Base-by-base conservation (phyloP, 2,888 invertebrate species). In the Monochamus alternatus region DNA sequence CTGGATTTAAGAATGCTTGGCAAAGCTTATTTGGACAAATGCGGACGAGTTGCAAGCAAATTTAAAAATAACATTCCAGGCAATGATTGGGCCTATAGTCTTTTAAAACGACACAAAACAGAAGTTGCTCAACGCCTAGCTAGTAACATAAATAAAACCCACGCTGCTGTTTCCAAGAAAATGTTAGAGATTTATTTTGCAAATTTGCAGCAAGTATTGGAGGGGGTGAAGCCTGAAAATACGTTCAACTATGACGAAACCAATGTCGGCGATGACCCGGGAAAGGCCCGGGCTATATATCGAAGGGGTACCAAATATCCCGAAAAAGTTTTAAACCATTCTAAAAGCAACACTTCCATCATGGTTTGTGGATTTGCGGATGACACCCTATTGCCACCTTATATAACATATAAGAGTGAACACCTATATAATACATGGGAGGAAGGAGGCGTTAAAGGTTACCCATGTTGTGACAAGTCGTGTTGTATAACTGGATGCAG, bases 291-390 rank as follows among this genome's bases (percentile, higher is more conserved):
- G 3, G 5, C 12, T 32, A 1, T 62, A 38, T 12, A 38, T 38
- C 32, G 38, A 71, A 77, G 85, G 65, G 85, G 86, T 12, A 72
- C 75, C 3, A 86, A 86, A 73, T 85, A 89, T 78, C 85, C 86
- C 32, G 85, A 87, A 71, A 76, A 82, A 47, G 81, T 87, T 5
- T 77, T 82, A 47, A 85, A 87, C 71, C 74, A 65, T 32, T 80
- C 85, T 3, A 88, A 89, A 81, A 74, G 77, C 12, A 69, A 79
- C 30, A 84, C 77, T 5, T 82, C 84, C 9, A 66, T 87, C 2
- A 88, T 88, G 87, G 80, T 87, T 72, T 80, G 81, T 75, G 85
- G 82, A 22, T 80, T 82, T 62, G 86, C 87, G 38, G 70, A 75
- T 71, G 87, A 87, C 3, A 76, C 73, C 8, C 51, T 86, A n/a